A percentile compares a stretch with the other conserved stretches of the same genome.
These are phyloP conservation scores for Coregonus ussuriensis DNA, from an alignment of 2,797 vertebrate genomes.

Conservation along the genomic window DNA sequence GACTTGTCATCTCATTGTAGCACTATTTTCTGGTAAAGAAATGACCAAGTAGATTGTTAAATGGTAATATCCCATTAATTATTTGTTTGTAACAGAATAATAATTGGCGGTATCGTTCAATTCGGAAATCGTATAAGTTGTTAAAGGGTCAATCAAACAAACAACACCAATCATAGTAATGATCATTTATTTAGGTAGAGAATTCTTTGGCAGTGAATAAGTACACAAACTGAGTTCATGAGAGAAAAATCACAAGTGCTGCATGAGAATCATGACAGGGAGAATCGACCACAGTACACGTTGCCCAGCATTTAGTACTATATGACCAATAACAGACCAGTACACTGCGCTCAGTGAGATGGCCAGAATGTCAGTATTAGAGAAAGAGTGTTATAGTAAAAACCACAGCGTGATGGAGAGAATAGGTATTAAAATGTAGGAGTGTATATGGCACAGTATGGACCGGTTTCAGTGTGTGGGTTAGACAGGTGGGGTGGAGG, in stretches of 20 bases:
- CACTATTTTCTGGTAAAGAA: not conserved
- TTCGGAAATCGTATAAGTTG: not conserved
- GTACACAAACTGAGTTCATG: conserved; percentile 47
- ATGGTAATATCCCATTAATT: not conserved
- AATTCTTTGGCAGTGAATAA: conserved; percentile 79
- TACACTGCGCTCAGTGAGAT: conserved; percentile 6
- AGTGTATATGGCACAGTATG: conserved; percentile 18
- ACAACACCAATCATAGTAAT: conserved; percentile 32
- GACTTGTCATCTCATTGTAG: not conserved
- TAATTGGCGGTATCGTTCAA: not conserved
- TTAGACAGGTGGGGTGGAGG: no score
- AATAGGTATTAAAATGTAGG: not conserved
- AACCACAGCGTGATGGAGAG: conserved; percentile 7
- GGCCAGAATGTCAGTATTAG: not conserved
- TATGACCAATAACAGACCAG: conserved; percentile 1
- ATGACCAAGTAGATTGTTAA: not conserved
- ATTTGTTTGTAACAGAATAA: not conserved
- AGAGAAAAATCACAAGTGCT: conserved; percentile 48
- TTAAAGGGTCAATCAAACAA: conserved; percentile 16
- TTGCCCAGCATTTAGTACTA: conserved; percentile 4
- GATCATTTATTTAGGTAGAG: conserved; percentile 79
- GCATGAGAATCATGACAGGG: conserved; percentile 15
- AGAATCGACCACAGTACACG: not conserved
- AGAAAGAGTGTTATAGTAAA: conserved; percentile 16
- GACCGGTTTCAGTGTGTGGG: not conserved